Conservation (phyloP, 2,113 vertebrate genomes). For the Indicator indicator region DNA sequence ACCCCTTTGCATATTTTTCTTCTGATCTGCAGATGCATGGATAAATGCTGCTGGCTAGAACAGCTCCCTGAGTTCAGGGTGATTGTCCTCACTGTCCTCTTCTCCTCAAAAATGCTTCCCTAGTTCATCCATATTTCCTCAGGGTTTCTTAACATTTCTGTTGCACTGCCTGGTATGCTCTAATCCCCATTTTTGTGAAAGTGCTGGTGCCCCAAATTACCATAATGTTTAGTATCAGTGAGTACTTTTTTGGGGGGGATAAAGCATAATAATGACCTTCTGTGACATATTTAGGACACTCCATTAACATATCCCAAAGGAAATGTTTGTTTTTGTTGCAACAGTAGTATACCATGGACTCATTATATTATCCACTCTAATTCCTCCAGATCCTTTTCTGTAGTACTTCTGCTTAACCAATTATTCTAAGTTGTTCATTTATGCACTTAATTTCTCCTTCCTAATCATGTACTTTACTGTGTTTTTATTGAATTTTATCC, state of each 20-base stretch:
- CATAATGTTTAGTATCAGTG: neutral
- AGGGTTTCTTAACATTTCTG: neutral
- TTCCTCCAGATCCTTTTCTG: conserved; percentile 27
- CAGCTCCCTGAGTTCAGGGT: accelerated
- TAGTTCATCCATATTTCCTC: neutral
- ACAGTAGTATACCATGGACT: neutral
- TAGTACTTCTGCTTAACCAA: conserved; percentile 7
- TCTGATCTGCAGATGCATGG: neutral
- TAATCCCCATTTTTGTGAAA: neutral
- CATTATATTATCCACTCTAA: conserved; percentile 21
- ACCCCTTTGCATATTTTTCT: neutral
- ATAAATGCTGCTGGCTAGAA: neutral
- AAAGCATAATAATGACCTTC: neutral
- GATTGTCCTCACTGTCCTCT: neutral
- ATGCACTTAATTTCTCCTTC: conserved; percentile 13
- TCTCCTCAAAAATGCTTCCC: neutral
- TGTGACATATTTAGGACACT: neutral
- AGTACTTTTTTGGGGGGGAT: neutral
- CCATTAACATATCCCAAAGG: neutral
- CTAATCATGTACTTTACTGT: neutral
- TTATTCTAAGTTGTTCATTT: conserved; percentile 14
- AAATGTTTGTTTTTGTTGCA: conserved; percentile 34
- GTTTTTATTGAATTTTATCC: conserved; percentile 54
- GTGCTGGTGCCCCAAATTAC: neutral
- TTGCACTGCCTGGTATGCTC: neutral